These are phyloP conservation scores for Archilochus colubris DNA, from an alignment of 2,113 vertebrate genomes.

Conservation along the genomic window DNA sequence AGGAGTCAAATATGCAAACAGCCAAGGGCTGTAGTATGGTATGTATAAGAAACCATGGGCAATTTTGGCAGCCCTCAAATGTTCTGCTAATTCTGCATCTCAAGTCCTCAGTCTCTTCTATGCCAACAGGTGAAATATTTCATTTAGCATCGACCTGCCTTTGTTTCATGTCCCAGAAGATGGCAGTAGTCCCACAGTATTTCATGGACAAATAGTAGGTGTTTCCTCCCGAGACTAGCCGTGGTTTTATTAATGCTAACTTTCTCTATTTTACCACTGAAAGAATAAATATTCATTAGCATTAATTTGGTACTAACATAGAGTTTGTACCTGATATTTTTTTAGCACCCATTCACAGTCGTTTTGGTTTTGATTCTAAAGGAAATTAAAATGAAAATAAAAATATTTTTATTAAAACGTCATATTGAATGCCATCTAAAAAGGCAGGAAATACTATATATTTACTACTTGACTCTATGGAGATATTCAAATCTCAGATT, in stretches of 20 bases:
- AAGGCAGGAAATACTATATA: not conserved
- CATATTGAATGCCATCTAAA: not conserved
- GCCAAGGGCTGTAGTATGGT: not conserved
- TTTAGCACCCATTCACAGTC: not conserved
- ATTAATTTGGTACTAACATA: not conserved
- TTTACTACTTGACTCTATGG: not conserved
- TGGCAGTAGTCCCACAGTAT: conserved; percentile 60
- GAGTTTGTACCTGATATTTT: not conserved
- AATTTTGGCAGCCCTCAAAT: not conserved
- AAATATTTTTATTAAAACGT: not conserved
- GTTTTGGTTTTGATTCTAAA: not conserved
- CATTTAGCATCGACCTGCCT: accelerated
- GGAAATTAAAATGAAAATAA: not conserved
- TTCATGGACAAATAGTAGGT: not conserved
- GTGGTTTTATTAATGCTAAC: not conserved
- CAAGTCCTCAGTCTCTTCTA: not conserved
- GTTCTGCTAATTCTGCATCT: not conserved
- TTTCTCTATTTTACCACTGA: not conserved
- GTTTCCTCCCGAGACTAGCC: not conserved
- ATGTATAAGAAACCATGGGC: not conserved
- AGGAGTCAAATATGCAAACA: not conserved
- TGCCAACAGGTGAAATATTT: not conserved
- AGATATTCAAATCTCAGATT: not conserved
- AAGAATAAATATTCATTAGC: not conserved
- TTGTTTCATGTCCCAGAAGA: conserved; percentile 44